Evolutionary conservation across 2,797 vertebrate species (phyloP).

Genomic region (Lates japonicus): DNA sequence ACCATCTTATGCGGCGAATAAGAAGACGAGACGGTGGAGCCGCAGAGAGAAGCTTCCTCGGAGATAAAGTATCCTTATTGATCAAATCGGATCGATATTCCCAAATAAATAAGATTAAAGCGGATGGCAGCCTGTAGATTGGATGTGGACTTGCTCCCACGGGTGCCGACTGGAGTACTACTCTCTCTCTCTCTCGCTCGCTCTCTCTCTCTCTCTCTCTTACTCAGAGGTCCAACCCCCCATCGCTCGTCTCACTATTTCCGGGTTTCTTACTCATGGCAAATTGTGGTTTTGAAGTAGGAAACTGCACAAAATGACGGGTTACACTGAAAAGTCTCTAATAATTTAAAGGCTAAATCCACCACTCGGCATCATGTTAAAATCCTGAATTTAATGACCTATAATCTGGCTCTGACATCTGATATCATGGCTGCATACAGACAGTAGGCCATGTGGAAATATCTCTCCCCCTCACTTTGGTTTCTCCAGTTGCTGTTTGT

Average conservation of each 20-base stretch:
- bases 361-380: background rate
- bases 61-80: background rate
- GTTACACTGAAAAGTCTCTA: background rate
- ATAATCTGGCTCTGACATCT: background rate
- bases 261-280: constrained; percentile 70
- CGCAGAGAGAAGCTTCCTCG: constrained; percentile 13
- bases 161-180: constrained; percentile 31
- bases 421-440: background rate
- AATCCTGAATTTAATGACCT: background rate
- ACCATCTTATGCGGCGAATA: constrained; percentile 34
- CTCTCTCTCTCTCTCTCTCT: constrained; percentile 25
- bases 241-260: constrained; percentile 51
- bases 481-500: constrained; percentile 22
- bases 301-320: constrained; percentile 38
- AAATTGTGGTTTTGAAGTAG: constrained; percentile 46
- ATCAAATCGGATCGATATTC: background rate
- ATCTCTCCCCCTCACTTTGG: background rate
- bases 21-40: background rate
- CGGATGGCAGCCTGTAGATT: constrained; percentile 13
- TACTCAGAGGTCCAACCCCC: constrained; percentile 50
- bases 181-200: constrained; percentile 23
- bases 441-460: background rate
- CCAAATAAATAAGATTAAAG: background rate
- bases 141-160: constrained; percentile 38
- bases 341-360: background rate